Conservation (phyloP, 1,140 invertebrate species). For the Cotesia glomerata region DNA sequence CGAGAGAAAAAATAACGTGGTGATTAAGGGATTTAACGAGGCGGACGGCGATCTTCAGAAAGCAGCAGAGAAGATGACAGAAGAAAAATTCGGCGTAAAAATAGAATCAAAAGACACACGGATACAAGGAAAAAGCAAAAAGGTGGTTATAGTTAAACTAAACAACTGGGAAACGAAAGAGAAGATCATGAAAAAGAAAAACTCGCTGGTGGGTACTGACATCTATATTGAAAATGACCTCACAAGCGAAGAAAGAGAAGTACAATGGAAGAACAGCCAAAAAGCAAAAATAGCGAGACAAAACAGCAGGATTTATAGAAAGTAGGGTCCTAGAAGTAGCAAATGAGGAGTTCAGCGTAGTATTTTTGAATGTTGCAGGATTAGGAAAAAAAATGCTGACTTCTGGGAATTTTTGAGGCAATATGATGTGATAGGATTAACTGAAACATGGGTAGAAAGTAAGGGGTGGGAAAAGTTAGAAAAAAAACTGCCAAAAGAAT, state of each 20-base stretch:
- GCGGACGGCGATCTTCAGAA: neutral
- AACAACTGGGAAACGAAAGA: neutral
- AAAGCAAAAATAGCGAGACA: neutral
- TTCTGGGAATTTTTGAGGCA: constrained; percentile 32
- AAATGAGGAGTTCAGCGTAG: neutral
- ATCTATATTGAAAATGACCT: constrained; percentile 13
- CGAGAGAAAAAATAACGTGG: neutral
- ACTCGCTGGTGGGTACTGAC: neutral
- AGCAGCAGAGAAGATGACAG: neutral
- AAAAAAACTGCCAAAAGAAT: constrained; percentile 13
- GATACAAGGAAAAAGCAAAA: neutral
- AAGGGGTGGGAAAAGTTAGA: constrained; percentile 23
- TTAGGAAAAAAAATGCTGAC: constrained; percentile 17
- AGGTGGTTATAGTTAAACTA: constrained; percentile 15
- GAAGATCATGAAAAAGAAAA: constrained; percentile 8
- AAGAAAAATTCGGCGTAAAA: neutral
- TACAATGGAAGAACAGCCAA: constrained; percentile 5
- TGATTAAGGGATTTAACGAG: neutral
- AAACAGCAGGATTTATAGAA: constrained; percentile 1
- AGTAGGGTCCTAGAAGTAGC: constrained; percentile 1
- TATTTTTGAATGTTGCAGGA: constrained; percentile 30
- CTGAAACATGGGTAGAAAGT: constrained; percentile 36
- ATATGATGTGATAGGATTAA: constrained; percentile 27
- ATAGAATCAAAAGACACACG: neutral
- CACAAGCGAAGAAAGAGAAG: constrained; percentile 4